Evolutionary conservation across 2,113 vertebrate genomes (phyloP).

Genomic region (Solea solea): DNA sequence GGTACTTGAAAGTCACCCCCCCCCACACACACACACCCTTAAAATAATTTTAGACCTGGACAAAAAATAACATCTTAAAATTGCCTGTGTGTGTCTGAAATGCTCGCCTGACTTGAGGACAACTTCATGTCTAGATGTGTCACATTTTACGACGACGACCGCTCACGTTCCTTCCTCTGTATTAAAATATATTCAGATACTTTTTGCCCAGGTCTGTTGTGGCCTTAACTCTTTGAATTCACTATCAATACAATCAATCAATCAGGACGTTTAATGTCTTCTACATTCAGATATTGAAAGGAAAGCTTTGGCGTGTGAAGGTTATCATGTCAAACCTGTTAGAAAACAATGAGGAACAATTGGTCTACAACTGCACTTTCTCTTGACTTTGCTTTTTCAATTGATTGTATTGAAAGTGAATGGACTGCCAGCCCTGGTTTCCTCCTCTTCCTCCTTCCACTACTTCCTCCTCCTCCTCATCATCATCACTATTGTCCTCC

Average conservation of each 20-base stretch:
- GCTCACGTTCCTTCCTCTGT: constrained; percentile 1
- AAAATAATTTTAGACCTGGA: constrained; percentile 36
- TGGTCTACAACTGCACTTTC: constrained; percentile 25
- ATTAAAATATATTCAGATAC: constrained; percentile 16
- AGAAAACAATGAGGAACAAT: constrained; percentile 25
- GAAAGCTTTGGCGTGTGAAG: constrained; percentile 16
- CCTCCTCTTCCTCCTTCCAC: constrained; percentile 58
- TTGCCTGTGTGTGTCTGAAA: constrained; percentile 7
- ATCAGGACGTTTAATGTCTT: constrained; percentile 3
- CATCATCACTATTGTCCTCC: too few relatives aligned
- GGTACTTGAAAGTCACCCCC: constrained; percentile 24
- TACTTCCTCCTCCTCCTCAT: constrained; percentile 32
- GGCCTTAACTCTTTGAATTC: constrained; percentile 21
- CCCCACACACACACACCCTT: not conserved
- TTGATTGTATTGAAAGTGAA: constrained; percentile 63
- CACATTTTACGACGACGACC: constrained; percentile 16
- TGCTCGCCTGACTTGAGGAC: constrained; percentile 1
- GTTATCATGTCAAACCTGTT: constrained; percentile 5
- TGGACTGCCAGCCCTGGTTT: constrained; percentile 22
- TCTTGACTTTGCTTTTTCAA: not conserved
- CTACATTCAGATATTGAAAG: constrained; percentile 22
- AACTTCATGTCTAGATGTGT: constrained; percentile 14
- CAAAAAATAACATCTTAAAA: constrained; percentile 31
- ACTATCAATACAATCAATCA: constrained; percentile 50
- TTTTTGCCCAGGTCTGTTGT: constrained; percentile 46